Evolutionary conservation across 2,797 vertebrate species (phyloP).

Genomic region (Cygnus olor): DNA sequence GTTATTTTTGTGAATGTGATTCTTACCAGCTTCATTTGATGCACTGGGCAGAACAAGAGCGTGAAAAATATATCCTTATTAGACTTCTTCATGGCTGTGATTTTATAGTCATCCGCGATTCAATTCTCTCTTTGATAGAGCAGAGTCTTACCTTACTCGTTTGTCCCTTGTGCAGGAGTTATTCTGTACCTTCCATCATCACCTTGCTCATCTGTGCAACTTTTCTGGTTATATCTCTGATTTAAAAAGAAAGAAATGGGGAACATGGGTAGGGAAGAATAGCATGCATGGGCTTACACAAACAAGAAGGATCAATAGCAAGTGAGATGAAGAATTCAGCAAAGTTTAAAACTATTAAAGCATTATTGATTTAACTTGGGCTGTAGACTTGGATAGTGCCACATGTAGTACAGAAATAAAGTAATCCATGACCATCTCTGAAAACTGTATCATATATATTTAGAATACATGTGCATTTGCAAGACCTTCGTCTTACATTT

Average conservation of each 20-base stretch:
- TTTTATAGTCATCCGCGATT: not conserved
- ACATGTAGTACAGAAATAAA: not conserved
- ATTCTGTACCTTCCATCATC: not conserved
- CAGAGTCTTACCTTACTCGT: not conserved
- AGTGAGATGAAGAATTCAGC: not conserved
- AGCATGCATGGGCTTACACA: not conserved
- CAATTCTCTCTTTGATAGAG: not conserved
- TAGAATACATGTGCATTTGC: not conserved
- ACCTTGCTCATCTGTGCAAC: not conserved
- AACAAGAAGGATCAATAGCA: not conserved
- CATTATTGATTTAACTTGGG: not conserved
- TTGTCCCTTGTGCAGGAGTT: not conserved
- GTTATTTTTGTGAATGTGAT: not conserved
- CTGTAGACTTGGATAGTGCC: not conserved
- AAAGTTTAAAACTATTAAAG: not conserved
- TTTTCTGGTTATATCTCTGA: not conserved
- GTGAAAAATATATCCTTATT: not conserved
- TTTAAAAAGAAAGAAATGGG: not conserved
- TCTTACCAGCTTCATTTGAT: not conserved
- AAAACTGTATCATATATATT: not conserved
- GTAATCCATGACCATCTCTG: not conserved
- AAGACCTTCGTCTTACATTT: not conserved
- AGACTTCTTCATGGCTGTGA: not conserved
- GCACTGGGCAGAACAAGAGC: not conserved
- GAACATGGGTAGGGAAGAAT: not conserved